These are phyloP conservation scores for Sarcophaga variegata DNA, from an alignment of 2,888 invertebrate species.

Conservation along the genomic window DNA sequence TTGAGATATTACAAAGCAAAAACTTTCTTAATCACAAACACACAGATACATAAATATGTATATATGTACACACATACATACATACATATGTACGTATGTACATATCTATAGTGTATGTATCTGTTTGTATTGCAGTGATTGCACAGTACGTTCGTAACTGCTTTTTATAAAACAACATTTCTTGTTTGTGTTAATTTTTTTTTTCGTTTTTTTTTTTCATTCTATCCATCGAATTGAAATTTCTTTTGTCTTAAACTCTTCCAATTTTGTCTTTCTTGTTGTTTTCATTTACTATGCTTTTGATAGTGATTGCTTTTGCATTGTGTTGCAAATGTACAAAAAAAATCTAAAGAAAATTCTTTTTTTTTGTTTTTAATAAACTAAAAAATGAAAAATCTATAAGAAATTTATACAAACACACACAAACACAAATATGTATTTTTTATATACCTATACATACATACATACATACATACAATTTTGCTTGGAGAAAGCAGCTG, in stretches of 20 bases:
- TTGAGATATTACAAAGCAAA: constrained; percentile 33
- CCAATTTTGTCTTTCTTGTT: constrained; percentile 40
- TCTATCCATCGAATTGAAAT: constrained; percentile 65
- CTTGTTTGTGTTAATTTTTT: constrained; percentile 57
- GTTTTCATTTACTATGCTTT: constrained; percentile 62
- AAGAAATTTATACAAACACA: constrained; percentile 26
- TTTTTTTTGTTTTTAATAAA: constrained; percentile 19
- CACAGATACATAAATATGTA: constrained; percentile 33
- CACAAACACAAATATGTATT: background rate
- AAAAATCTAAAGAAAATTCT: constrained; percentile 20
- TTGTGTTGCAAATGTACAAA: constrained; percentile 61
- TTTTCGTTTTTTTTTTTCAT: constrained; percentile 52
- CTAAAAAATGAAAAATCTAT: constrained; percentile 32
- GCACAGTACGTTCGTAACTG: background rate
- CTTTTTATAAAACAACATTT: constrained; percentile 36
- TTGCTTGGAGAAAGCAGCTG: constrained; percentile 21
- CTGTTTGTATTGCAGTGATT: background rate
- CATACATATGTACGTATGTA: background rate
- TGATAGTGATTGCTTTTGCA: constrained; percentile 68
- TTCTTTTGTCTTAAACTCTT: constrained; percentile 71
- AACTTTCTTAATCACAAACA: constrained; percentile 18
- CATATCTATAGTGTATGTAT: background rate
- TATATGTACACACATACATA: background rate
- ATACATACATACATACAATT: background rate
- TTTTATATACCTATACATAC: background rate